Conservation (phyloP, 2,113 vertebrate species). For the Leptosomus discolor region DNA sequence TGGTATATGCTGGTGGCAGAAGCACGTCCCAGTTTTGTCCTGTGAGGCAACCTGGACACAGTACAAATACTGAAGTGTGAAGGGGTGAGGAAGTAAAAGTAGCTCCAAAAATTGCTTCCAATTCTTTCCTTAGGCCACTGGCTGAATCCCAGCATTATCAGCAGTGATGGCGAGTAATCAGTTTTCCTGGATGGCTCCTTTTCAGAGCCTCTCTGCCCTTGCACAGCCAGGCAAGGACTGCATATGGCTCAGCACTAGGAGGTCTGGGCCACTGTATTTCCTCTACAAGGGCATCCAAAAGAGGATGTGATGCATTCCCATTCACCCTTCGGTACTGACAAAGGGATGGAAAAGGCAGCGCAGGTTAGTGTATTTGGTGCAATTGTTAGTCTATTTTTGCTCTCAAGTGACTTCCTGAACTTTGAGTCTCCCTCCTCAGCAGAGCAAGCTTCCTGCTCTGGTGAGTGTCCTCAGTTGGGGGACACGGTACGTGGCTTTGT, state of each 20-base stretch:
- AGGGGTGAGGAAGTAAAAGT: not conserved
- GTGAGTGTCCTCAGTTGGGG: not conserved
- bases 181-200: not conserved
- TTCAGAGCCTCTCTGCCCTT: not conserved
- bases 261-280: not conserved
- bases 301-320: not conserved
- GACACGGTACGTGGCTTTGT: accelerated
- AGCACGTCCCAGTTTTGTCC: not conserved
- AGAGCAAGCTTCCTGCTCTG: not conserved
- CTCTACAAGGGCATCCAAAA: accelerated
- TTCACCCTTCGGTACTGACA: not conserved
- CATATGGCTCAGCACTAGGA: not conserved
- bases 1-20: not conserved
- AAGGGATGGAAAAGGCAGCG: not conserved
- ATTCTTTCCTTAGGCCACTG: not conserved
- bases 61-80: not conserved
- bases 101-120: not conserved
- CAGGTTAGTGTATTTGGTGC: not conserved
- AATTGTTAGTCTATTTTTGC: not conserved
- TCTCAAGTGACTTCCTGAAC: not conserved
- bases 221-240: not conserved
- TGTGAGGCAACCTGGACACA: not conserved
- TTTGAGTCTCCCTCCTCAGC: not conserved
- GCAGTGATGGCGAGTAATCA: not conserved
- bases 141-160: not conserved